Evolutionary conservation across 2,113 vertebrate genomes (phyloP).

Genomic region (Pteruthius melanotis): DNA sequence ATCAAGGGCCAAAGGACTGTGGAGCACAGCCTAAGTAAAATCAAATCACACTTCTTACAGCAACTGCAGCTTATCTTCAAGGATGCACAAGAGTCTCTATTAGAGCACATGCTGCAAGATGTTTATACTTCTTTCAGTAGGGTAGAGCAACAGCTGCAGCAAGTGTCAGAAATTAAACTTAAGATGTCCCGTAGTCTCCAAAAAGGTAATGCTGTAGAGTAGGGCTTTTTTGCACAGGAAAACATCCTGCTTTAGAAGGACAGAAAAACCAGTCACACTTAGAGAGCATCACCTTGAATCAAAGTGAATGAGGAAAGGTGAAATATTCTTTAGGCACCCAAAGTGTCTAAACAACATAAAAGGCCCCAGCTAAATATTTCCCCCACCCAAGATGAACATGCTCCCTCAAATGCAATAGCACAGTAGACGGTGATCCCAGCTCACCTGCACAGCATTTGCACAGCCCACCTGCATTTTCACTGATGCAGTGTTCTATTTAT

Average conservation of each 20-base stretch:
- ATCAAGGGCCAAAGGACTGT: background rate
- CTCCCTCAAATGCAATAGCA: background rate
- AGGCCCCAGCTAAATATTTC: background rate
- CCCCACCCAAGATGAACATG: background rate
- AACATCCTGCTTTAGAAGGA: background rate
- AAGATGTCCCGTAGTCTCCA: background rate
- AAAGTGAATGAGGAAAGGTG: background rate
- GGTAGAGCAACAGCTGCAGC: background rate
- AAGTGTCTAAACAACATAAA: background rate
- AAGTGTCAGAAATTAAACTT: background rate
- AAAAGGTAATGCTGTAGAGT: background rate
- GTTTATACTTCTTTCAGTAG: background rate
- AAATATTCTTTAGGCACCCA: background rate
- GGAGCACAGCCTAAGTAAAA: background rate
- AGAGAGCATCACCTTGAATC: background rate
- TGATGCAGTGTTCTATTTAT: background rate
- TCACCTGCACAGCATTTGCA: rapidly evolving
- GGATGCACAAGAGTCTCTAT: background rate
- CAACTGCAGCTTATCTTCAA: background rate
- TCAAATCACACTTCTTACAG: background rate
- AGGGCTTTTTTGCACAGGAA: background rate
- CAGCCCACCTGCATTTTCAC: background rate
- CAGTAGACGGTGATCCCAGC: background rate
- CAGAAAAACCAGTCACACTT: background rate
- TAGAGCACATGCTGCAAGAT: background rate